Conservation (phyloP, 2,888 invertebrate species). For the Ophioninae sp. region DNA sequence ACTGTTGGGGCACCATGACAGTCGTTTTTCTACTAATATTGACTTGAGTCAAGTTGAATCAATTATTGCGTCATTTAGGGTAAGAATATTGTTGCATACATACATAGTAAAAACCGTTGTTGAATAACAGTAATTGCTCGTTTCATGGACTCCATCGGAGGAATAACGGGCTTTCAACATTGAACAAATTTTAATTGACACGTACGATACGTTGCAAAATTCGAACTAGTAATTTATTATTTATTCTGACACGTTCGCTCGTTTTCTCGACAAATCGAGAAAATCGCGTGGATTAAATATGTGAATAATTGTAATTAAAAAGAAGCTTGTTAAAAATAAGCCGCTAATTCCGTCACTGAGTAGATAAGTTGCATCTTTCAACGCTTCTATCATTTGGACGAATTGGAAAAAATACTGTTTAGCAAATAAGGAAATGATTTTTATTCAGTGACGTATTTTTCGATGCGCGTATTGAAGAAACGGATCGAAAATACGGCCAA, state of each 20-base stretch:
- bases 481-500: background rate
- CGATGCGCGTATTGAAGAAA: background rate
- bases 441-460: background rate
- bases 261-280: slow-evolving; percentile 3
- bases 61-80: slow-evolving; percentile 11
- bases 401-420: background rate
- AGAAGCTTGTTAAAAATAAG: background rate
- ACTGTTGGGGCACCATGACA: slow-evolving; percentile 28
- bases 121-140: slow-evolving; percentile 17
- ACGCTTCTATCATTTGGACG: background rate
- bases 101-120: slow-evolving; percentile 21
- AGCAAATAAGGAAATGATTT: background rate
- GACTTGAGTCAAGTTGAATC: slow-evolving; percentile 26
- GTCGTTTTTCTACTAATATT: slow-evolving; percentile 8
- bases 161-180: background rate
- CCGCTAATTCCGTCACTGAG: background rate
- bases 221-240: slow-evolving; percentile 20
- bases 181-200: slow-evolving; percentile 8
- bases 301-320: slow-evolving; percentile 1
- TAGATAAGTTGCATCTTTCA: background rate
- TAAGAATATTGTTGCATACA: slow-evolving; percentile 28
- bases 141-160: slow-evolving; percentile 14
- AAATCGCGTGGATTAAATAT: background rate
- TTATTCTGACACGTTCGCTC: slow-evolving; percentile 12
- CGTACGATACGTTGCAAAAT: slow-evolving; percentile 10